Conservation (phyloP, 2,113 vertebrate species). For the Drymodes brunneopygia region DNA sequence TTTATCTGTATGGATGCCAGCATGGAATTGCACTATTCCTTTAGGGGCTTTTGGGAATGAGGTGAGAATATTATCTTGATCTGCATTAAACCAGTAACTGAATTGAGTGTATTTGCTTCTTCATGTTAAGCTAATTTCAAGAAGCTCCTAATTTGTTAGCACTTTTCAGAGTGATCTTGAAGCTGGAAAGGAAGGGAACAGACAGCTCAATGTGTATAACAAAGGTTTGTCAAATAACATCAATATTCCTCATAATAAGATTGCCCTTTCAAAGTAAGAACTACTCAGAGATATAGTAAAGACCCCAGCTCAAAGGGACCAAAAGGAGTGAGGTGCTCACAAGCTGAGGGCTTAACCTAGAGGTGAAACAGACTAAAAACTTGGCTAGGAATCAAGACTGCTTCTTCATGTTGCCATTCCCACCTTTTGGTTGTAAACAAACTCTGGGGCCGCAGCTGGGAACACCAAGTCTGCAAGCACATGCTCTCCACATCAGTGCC, state of each 20-base stretch:
- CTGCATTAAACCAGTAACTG: conserved; percentile 26
- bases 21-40: conserved; percentile 8
- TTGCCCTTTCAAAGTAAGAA: background rate
- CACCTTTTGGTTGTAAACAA: background rate
- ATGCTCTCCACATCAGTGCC: background rate
- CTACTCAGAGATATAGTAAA: background rate
- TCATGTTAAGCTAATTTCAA: conserved; percentile 30
- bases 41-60: background rate
- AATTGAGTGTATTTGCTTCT: conserved; percentile 27
- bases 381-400: background rate
- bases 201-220: background rate
- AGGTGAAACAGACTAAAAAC: background rate
- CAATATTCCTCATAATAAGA: background rate
- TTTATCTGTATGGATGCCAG: conserved; percentile 22
- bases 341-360: background rate
- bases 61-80: conserved; percentile 44
- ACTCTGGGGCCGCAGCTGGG: background rate
- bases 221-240: background rate
- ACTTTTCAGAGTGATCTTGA: background rate
- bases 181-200: background rate
- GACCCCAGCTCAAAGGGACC: background rate
- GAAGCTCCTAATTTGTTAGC: conserved; percentile 22
- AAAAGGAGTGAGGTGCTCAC: background rate
- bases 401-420: background rate
- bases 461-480: background rate